Percentiles rank a stretch among this genome's conserved stretches.
phyloP scores from a whole-genome alignment of 2,888 invertebrate genomes.

The Pheosia tremula region DNA sequence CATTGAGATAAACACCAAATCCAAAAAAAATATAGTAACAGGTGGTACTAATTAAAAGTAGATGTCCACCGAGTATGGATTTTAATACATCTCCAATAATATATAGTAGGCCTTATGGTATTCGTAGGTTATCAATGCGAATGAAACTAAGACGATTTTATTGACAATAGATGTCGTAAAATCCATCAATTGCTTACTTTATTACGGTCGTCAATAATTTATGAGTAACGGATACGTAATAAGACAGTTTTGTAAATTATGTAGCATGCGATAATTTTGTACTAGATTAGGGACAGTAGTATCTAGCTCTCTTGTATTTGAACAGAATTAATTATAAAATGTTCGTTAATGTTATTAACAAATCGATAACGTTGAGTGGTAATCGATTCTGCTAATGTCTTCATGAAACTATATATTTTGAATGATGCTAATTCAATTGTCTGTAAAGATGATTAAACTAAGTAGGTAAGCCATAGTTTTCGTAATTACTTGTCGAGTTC shows the following conservation, averaged over 20 bases:
- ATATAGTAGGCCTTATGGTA: background rate
- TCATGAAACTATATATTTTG: background rate
- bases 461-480: background rate
- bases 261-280: background rate
- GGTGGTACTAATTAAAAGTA: too few relatives aligned
- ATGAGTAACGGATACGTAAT: slow-evolving; percentile 1
- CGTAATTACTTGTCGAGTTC: background rate
- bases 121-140: background rate
- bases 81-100: too few relatives aligned
- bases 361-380: too few relatives aligned
- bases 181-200: background rate
- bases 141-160: background rate
- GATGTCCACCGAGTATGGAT: too few relatives aligned
- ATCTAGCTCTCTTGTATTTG: too few relatives aligned
- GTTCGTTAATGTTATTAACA: too few relatives aligned
- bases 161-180: background rate
- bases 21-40: too few relatives aligned
- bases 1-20: too few relatives aligned
- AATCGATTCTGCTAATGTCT: background rate
- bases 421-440: background rate
- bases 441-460: background rate
- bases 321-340: too few relatives aligned
- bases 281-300: too few relatives aligned
- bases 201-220: background rate
- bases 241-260: background rate